Evolutionary conservation across 2,888 invertebrate genomes (phyloP), one percentile per base, ranked within the genome.

Genomic region (Timema podura): DNA sequence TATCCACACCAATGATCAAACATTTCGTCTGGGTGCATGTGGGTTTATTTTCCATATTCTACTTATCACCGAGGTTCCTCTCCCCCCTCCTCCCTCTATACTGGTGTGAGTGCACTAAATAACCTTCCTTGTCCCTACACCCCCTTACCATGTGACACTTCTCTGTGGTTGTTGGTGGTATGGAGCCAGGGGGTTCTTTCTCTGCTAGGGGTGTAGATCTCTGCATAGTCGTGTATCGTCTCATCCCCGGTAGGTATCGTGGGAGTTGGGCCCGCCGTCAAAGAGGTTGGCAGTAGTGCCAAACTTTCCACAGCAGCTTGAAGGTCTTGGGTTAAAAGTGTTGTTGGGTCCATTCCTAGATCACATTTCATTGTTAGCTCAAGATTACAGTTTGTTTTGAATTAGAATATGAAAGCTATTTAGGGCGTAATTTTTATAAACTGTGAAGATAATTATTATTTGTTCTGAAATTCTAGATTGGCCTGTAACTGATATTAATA

Each of bases 121-220:
- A 11, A 1, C 51, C 51, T 11, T n/a, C 69, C 64, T 67, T 61
- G 30, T 70, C 67, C 49, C 66, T 70, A 64, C 71, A 61, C 45
- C 68, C 68, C 5, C 64, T 68, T 45, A 69, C 71, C 71, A 65
- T 68, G 71, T 6, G 71, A 71, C 9, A 57, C 68, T 64, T 68
- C 71, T 48, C 69, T 16, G 45, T 69, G 64, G 46, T 66, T 64
- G 11, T 48, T 15, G 80, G 70, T 46, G 44, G 49, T 59, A 16
- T 59, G 66, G 67, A 49, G 71, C 75, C 76, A 81, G 75, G 77
- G 77, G 61, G 76, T 74, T 73, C 85, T 85, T 82, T 93, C 95
- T 79, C 93, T 88, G 76, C 93, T 94, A 0, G 95, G 96, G 46
- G 95, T 96, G 79, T 95, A 96, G 74, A 96, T 95, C 83, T 96